Evolutionary conservation across 2,113 vertebrate genomes (phyloP), one percentile per base, ranked within the genome.

Genomic region (Vombatus ursinus): DNA sequence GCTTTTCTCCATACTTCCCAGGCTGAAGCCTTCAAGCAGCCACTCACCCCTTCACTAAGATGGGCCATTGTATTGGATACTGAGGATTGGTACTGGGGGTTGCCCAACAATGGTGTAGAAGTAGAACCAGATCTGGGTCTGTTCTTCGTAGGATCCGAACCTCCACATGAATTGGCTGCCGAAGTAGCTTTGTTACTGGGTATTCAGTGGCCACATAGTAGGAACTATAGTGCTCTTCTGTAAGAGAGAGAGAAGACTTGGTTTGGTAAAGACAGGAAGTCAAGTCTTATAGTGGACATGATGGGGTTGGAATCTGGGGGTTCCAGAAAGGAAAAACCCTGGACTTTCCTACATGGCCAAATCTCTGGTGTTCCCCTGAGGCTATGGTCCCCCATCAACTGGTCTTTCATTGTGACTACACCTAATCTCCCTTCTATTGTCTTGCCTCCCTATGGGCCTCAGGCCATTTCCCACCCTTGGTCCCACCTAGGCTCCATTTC

Each of bases 71-170:
- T 8, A 68, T 96, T 61, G 92, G 48, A 49, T 98, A 93, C 37
- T 97, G 93, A 3, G 98, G 97, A 92, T 97, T 95, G 24, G 91
- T 8, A 14, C 93, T 97, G 8, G 98, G 98, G 0, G 99, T 99
- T 25, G 99, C 98, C 99, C 99, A 99, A 95, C 99, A 99, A 93
- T 99, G 96, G 0, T 98, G 97, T 12, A 99, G 91, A 14, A 97
- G 95, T 22, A 99, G 97, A 84, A 94, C 94, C 9, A 99, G 93
- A 10, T 97, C 61, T 52, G 98, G 96, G 91, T 99, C 98, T 9
- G 98, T 97, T 68, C 97, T 98, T 91, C 98, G 98, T 25, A 97
- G 97, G 12, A 99, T 91, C 90, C 97, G 98, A 6, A 99, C 98
- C 94, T 99, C 99, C 93, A 98, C 98, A 8, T 98, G 98, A 52